Conservation (phyloP, 2,797 vertebrate species). For the Florisuga fusca region DNA sequence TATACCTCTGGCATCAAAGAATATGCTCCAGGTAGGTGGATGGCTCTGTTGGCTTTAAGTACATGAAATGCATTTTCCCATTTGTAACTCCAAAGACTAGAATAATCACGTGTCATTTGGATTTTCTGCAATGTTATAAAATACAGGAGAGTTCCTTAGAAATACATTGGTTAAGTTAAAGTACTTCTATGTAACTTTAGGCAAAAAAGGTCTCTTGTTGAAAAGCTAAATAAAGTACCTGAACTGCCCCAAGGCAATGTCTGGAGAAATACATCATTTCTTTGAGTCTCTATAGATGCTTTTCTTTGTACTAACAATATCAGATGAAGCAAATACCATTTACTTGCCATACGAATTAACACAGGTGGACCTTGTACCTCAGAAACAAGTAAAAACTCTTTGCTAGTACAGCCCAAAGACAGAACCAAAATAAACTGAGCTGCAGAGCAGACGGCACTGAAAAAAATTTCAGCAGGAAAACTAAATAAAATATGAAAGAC, state of each 20-base stretch:
- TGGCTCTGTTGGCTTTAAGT: constrained; percentile 7
- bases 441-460: not conserved
- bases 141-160: not conserved
- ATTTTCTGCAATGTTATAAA: constrained; percentile 41
- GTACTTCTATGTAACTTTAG: not conserved
- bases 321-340: not conserved
- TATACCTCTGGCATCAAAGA: constrained; percentile 28
- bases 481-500: not conserved
- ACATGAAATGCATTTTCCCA: constrained; percentile 35
- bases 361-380: not conserved
- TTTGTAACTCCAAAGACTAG: not conserved
- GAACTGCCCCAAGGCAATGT: not conserved
- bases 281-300: not conserved
- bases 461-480: not conserved
- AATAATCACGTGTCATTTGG: not conserved
- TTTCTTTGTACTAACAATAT: not conserved
- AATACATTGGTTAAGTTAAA: not conserved
- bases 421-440: not conserved
- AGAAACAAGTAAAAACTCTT: not conserved
- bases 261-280: not conserved
- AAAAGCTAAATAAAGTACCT: not conserved
- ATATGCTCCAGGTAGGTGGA: not conserved
- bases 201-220: not conserved
- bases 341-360: not conserved
- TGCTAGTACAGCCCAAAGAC: not conserved